phyloP scores from a whole-genome alignment of 2,113 vertebrate species.

The Xenus cinereus region DNA sequence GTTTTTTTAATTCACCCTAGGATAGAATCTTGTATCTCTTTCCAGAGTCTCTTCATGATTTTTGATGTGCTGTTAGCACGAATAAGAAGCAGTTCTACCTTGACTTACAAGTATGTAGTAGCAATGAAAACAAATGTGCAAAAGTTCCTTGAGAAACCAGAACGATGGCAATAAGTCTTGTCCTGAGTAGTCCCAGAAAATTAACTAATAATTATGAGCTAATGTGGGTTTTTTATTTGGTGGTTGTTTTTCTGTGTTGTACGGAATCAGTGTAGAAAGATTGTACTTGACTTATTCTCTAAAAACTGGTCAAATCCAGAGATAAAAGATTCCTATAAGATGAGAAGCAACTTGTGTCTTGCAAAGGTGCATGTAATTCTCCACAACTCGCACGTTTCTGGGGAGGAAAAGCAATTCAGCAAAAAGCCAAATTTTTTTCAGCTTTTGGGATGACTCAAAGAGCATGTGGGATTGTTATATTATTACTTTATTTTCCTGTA shows the following conservation, averaged over 20 bases:
- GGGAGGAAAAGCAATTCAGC: not conserved
- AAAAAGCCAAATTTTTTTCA: not conserved
- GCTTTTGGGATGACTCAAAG: not conserved
- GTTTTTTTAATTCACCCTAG: fast-evolving
- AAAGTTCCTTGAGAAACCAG: not conserved
- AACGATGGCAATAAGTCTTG: not conserved
- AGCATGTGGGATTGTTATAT: not conserved
- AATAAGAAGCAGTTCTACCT: not conserved
- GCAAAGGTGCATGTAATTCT: not conserved
- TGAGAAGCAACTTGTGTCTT: not conserved
- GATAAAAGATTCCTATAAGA: not conserved
- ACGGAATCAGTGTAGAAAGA: not conserved
- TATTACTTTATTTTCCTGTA: not conserved
- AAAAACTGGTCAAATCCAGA: not conserved
- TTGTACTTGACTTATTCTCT: not conserved
- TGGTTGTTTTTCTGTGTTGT: not conserved
- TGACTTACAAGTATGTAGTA: not conserved
- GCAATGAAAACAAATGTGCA: not conserved
- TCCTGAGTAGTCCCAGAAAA: not conserved
- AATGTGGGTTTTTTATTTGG: not conserved
- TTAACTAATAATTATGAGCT: not conserved
- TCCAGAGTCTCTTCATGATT: not conserved
- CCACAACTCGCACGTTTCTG: not conserved
- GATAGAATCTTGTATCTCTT: not conserved
- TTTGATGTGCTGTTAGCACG: not conserved